Evolutionary conservation across 1,140 invertebrate species (phyloP), one percentile per base, ranked within the genome.

Genomic region (Aphaenogaster rudis): DNA sequence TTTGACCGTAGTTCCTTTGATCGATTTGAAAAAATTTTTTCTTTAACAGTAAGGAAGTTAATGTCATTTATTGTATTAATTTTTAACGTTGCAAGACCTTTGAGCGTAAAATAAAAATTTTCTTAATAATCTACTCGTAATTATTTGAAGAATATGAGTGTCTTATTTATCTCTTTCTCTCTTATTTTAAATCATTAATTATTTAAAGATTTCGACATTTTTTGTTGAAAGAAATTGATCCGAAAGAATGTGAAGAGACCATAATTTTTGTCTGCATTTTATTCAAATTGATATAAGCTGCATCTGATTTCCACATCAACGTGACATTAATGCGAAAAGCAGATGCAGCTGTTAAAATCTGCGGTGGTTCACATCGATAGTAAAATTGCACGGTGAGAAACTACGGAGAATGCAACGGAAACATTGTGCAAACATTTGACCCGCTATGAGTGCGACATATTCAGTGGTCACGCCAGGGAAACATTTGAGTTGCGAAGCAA

Each of bases 271-370:
- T 57, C 17, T 13, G 33, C 3, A 17, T 28, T 79, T 64, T 39
- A 59, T 39, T 79, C 6, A 15, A 64, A 64, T 74, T 6, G 9
- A 28, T 33, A 11, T 69, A n/a, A 28, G 15, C 15, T 39, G 21
- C 15, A 28, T 28, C 28, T 28, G 28, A 28, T 28, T 28, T 28
- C 28, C 28, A 28, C 28, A 28, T 67, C 15, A 17, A 33, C 11
- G 28, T 52, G 17, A 21, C 33, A 5, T 81, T 57, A 45, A 45
- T 59, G 7, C n/a, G 45, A 4, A 59, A 69, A 48, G 59, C 36
- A 48, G 52, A 28, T 50, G 17, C 42, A 45, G 39, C 15, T 13
- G 21, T 81, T 81, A 45, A 69, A 81, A 81, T 81, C 21, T 33
- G 11, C 61, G 6, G 45, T 28, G 11, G n/a, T 52, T 69, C n/a